phyloP scores from a whole-genome alignment of 1,140 invertebrate genomes.

The Goniozus legneri region DNA sequence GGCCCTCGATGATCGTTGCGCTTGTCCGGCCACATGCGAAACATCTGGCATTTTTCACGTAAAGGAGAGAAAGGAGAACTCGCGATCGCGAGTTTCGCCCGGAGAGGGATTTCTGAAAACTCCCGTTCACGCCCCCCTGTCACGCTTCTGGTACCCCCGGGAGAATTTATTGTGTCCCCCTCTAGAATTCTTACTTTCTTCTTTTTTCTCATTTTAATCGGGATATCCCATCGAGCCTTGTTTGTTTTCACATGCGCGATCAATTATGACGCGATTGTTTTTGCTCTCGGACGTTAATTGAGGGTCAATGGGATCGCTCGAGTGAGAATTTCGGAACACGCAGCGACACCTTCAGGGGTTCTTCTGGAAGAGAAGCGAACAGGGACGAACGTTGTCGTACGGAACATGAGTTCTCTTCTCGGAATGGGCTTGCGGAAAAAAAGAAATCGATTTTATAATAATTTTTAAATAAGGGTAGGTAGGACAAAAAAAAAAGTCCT shows the following conservation, averaged over 20 bases:
- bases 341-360: too few relatives aligned
- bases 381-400: too few relatives aligned
- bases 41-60: slow-evolving; percentile 56
- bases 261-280: slow-evolving; percentile 48
- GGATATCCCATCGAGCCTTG: too few relatives aligned
- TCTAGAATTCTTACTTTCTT: background rate
- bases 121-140: slow-evolving; percentile 50
- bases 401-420: too few relatives aligned
- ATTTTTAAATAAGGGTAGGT: too few relatives aligned
- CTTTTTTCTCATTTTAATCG: too few relatives aligned
- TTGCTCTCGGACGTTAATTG: slow-evolving; percentile 42
- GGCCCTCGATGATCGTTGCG: slow-evolving; percentile 24
- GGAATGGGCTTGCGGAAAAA: too few relatives aligned
- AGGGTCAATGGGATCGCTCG: slow-evolving; percentile 48
- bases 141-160: slow-evolving; percentile 40
- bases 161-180: slow-evolving; percentile 41
- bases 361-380: too few relatives aligned
- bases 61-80: slow-evolving; percentile 44
- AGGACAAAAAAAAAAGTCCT: too few relatives aligned
- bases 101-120: slow-evolving; percentile 51
- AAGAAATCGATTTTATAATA: too few relatives aligned
- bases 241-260: slow-evolving; percentile 40
- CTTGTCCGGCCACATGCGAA: slow-evolving; percentile 50
- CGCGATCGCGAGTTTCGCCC: slow-evolving; percentile 13
- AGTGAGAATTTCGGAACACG: too few relatives aligned